Conservation (phyloP, 2,888 invertebrate genomes). For the Alsophila aescularia region DNA sequence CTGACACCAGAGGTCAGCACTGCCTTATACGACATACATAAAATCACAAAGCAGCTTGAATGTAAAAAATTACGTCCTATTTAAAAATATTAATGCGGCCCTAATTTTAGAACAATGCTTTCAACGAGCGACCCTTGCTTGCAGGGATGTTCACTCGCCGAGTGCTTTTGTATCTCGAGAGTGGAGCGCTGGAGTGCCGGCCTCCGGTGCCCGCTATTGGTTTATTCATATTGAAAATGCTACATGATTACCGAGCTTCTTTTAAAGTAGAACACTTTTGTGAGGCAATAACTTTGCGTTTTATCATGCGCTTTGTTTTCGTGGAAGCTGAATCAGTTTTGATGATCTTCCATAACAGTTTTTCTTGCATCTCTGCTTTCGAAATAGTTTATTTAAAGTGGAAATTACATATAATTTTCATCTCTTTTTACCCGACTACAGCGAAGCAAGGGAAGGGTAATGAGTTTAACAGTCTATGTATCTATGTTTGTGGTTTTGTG, state of each 20-base stretch:
- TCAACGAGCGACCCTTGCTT: slow-evolving; percentile 36
- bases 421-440: no score
- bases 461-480: no score
- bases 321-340: no score
- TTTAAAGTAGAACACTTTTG: background rate
- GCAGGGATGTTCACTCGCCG: slow-evolving; percentile 27
- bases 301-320: background rate
- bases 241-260: background rate
- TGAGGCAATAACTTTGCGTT: background rate
- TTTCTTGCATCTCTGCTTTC: no score
- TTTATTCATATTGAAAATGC: slow-evolving; percentile 32
- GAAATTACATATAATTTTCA: no score
- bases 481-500: no score
- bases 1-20: no score
- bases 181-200: slow-evolving; percentile 20
- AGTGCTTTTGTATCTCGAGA: slow-evolving; percentile 37
- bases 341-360: no score
- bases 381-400: no score
- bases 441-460: no score
- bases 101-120: slow-evolving; percentile 41
- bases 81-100: slow-evolving; percentile 9
- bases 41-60: no score
- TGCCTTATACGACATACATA: no score
- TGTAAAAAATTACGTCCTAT: background rate
- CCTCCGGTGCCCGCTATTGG: slow-evolving; percentile 14